Percentiles rank a stretch among this genome's conserved stretches.
phyloP scores from a whole-genome alignment of 1,140 invertebrate species.

The Scaptomyza hsui region DNA sequence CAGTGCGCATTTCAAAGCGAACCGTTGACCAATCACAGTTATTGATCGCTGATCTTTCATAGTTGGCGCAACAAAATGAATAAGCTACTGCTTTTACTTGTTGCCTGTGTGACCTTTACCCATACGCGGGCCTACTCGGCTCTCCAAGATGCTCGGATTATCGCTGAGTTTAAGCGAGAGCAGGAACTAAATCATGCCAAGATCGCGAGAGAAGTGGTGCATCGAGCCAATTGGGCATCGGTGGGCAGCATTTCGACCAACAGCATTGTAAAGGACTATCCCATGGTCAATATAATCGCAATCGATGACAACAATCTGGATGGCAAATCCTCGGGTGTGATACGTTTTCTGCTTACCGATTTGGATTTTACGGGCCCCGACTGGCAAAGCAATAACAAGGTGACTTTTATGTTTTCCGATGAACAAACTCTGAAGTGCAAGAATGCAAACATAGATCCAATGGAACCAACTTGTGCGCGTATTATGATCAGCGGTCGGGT shows the following conservation, averaged over 20 bases:
- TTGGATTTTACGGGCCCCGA: constrained; percentile 91
- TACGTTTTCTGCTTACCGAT: constrained; percentile 91
- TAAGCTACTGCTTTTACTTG: constrained; percentile 34
- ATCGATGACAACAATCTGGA: constrained; percentile 88
- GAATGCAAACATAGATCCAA: constrained; percentile 88
- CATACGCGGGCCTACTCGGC: constrained; percentile 54
- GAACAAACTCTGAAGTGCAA: constrained; percentile 89
- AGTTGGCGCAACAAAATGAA: constrained; percentile 27
- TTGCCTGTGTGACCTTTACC: constrained; percentile 23
- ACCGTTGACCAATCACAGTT: not conserved
- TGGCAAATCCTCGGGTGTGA: constrained; percentile 89
- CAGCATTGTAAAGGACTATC: constrained; percentile 87
- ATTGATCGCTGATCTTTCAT: not conserved
- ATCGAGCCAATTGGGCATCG: constrained; percentile 88
- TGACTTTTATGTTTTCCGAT: constrained; percentile 88
- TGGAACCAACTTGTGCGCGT: constrained; percentile 92
- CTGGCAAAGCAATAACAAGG: constrained; percentile 86
- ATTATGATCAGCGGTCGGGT: constrained; percentile 90
- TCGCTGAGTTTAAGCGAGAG: constrained; percentile 45
- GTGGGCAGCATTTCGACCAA: constrained; percentile 89
- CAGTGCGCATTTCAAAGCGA: constrained; percentile 14
- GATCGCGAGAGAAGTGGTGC: constrained; percentile 84
- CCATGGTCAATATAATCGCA: constrained; percentile 90
- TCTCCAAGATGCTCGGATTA: constrained; percentile 50
- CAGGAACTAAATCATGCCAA: constrained; percentile 69